These are phyloP conservation scores for Anableps anableps DNA, from an alignment of 2,797 vertebrate genomes.

Conservation along the genomic window DNA sequence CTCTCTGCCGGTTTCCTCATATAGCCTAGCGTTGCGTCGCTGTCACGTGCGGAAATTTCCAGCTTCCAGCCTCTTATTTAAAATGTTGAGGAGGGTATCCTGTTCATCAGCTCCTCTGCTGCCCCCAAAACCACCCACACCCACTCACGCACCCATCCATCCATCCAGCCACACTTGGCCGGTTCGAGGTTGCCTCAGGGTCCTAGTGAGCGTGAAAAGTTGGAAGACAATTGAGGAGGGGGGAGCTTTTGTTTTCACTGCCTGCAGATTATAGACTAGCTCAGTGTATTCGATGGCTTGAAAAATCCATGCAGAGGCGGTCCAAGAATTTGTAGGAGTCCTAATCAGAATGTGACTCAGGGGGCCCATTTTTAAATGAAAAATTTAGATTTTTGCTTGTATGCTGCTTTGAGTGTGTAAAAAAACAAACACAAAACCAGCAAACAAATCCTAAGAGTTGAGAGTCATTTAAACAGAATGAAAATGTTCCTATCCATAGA, in stretches of 20 bases:
- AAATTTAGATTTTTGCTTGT: neutral
- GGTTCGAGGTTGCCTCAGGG: constrained; percentile 66
- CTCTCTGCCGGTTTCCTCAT: constrained; percentile 79
- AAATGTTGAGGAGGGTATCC: constrained; percentile 80
- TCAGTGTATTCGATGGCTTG: neutral
- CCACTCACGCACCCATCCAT: neutral
- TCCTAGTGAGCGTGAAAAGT: constrained; percentile 70
- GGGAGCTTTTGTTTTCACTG: constrained; percentile 17
- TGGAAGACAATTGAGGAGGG: constrained; percentile 21
- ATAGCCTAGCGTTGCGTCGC: constrained; percentile 67
- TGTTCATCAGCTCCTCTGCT: constrained; percentile 20
- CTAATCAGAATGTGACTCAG: neutral
- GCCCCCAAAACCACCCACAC: constrained; percentile 28
- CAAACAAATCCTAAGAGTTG: neutral
- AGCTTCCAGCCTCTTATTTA: constrained; percentile 69
- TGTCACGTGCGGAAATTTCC: constrained; percentile 82
- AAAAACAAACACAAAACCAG: neutral
- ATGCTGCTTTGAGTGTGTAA: neutral
- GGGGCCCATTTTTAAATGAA: neutral
- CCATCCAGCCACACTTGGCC: constrained; percentile 18
- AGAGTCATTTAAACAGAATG: neutral
- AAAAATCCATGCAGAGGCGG: neutral
- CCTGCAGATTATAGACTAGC: constrained; percentile 9
- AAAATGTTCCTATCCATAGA: neutral
- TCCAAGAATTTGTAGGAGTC: neutral